Conservation (phyloP, 2,888 invertebrate genomes). For the Phengaris alcon region DNA sequence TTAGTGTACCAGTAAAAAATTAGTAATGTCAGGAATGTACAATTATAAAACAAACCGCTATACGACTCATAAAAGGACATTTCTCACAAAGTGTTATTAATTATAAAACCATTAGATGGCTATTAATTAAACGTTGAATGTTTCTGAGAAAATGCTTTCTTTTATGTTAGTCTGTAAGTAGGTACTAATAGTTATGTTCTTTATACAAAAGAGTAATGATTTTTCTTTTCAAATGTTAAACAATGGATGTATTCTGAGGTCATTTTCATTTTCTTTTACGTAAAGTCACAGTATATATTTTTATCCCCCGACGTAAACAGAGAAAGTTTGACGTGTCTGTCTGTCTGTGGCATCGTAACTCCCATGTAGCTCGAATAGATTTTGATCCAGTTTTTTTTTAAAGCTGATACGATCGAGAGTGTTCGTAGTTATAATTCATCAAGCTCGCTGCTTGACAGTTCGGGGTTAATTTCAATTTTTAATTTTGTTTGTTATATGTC, state of each 20-base stretch:
- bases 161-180: not conserved
- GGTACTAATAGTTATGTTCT: not conserved
- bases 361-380: too few species aligned
- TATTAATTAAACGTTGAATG: not conserved
- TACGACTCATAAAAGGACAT: not conserved
- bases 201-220: not conserved
- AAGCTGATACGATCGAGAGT: too few species aligned
- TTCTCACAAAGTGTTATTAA: conserved; percentile 2
- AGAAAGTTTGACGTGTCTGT: too few species aligned
- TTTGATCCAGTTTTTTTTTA: too few species aligned
- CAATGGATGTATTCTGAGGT: not conserved
- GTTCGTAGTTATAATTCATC: too few species aligned
- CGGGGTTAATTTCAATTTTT: too few species aligned
- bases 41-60: not conserved
- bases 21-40: not conserved
- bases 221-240: not conserved
- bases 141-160: conserved; percentile 2
- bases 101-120: conserved; percentile 12
- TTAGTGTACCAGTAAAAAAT: not conserved
- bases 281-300: not conserved
- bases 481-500: too few species aligned
- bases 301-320: too few species aligned
- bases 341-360: too few species aligned
- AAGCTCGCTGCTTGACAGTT: too few species aligned
- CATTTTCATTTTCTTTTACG: not conserved